Percentiles rank a stretch among this genome's conserved stretches.
Evolutionary conservation across 1,140 invertebrate genomes (phyloP).

Genomic region (Eurosta solidaginis): DNA sequence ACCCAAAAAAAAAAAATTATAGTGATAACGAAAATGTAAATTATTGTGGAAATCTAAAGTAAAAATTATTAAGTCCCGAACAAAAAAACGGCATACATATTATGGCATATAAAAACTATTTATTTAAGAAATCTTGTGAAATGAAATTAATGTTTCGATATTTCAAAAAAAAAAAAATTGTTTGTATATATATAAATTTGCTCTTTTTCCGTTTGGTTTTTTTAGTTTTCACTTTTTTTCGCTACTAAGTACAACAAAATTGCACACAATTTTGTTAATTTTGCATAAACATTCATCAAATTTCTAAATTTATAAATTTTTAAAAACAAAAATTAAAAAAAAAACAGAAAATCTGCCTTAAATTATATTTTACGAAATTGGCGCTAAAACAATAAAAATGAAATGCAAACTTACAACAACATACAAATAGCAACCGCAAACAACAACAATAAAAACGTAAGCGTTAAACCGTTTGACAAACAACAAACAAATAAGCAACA

Average conservation of each 20-base stretch:
- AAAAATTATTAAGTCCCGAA: constrained; percentile 41
- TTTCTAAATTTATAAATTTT: too few relatives aligned
- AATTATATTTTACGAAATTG: constrained; percentile 63
- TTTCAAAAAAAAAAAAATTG: constrained; percentile 28
- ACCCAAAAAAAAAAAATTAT: constrained; percentile 44
- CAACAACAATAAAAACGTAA: constrained; percentile 22
- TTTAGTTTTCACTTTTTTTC: too few relatives aligned
- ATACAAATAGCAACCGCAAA: neutral
- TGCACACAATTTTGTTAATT: neutral
- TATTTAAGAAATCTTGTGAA: constrained; percentile 35
- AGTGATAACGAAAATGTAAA: constrained; percentile 42
- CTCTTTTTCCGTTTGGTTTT: too few relatives aligned
- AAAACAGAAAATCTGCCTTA: constrained; percentile 70
- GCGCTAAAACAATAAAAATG: neutral
- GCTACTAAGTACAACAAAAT: neutral
- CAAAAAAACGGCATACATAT: constrained; percentile 34
- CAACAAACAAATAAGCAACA: neutral
- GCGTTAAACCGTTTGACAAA: neutral
- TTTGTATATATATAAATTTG: constrained; percentile 2
- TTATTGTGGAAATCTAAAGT: constrained; percentile 43
- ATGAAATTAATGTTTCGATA: constrained; percentile 35
- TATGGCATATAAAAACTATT: constrained; percentile 33
- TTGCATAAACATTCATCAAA: too few relatives aligned
- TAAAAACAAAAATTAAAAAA: neutral
- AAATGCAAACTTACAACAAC: neutral